Conservation (phyloP, 1,140 invertebrate genomes). For the Drosophila nannoptera region DNA sequence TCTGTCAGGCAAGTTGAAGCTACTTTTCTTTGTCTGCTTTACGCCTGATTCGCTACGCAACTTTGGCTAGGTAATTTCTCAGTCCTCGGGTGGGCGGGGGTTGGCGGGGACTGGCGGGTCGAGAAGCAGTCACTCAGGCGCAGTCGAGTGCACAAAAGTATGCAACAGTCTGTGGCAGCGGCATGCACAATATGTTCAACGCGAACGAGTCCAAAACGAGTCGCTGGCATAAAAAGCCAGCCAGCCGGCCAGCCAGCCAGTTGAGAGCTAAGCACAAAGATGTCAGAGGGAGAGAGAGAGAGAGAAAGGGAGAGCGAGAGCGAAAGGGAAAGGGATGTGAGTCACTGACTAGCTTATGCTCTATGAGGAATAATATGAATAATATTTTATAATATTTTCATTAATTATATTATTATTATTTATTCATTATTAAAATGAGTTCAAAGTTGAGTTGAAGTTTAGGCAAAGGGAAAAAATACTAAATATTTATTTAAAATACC, state of each 20-base stretch:
- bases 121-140: constrained; percentile 33
- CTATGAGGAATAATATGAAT: too few relatives aligned
- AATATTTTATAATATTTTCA: too few relatives aligned
- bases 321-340: not conserved
- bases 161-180: constrained; percentile 58
- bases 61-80: constrained; percentile 62
- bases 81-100: not conserved
- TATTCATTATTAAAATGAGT: too few relatives aligned
- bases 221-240: constrained; percentile 16
- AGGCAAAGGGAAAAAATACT: too few relatives aligned
- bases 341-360: not conserved
- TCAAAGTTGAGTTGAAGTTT: too few relatives aligned
- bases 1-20: constrained; percentile 52
- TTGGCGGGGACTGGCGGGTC: not conserved
- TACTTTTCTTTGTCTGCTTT: constrained; percentile 59
- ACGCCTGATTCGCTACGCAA: constrained; percentile 67
- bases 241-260: constrained; percentile 32
- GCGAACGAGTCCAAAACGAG: constrained; percentile 8
- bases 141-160: constrained; percentile 55
- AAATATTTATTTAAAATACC: too few relatives aligned
- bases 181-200: constrained; percentile 55
- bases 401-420: too few relatives aligned
- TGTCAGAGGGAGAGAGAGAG: not conserved
- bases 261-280: constrained; percentile 43
- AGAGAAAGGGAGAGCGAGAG: too few relatives aligned